Conservation (phyloP, 2,113 vertebrate species). For the Connochaetes taurinus region DNA sequence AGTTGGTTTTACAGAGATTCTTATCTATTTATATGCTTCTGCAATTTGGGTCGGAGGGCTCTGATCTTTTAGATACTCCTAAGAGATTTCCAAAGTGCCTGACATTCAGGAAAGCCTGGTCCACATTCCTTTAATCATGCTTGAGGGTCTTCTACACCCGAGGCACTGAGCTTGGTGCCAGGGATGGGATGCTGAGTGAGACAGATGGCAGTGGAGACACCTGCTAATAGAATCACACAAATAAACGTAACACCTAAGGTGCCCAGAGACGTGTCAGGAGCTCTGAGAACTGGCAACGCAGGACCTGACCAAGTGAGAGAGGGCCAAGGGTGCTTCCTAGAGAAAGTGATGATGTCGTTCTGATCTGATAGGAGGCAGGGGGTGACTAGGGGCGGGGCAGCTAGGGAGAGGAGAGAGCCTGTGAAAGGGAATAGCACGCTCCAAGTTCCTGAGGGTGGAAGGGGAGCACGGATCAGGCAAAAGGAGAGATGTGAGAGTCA, state of each 20-base stretch:
- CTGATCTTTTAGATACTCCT: neutral
- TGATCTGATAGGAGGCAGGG: neutral
- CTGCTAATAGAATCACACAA: neutral
- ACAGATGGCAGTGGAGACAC: neutral
- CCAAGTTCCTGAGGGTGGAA: neutral
- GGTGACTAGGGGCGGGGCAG: fast-evolving
- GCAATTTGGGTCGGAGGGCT: neutral
- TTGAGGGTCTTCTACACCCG: neutral
- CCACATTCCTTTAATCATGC: neutral
- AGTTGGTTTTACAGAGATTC: neutral
- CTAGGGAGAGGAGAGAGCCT: neutral
- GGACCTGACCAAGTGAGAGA: neutral
- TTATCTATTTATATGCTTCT: neutral
- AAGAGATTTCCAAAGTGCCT: neutral
- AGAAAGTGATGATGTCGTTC: neutral
- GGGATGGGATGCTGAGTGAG: neutral
- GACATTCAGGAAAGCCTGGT: neutral
- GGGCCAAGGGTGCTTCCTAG: neutral
- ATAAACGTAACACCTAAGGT: neutral
- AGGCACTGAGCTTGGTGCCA: neutral
- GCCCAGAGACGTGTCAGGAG: neutral
- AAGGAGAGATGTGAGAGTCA: neutral
- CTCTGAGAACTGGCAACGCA: neutral
- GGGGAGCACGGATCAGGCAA: neutral
- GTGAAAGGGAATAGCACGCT: neutral